phyloP scores from a whole-genome alignment of 30 jellyfish, hydroid and myxozoan genomes.

The Pelagia noctiluca region DNA sequence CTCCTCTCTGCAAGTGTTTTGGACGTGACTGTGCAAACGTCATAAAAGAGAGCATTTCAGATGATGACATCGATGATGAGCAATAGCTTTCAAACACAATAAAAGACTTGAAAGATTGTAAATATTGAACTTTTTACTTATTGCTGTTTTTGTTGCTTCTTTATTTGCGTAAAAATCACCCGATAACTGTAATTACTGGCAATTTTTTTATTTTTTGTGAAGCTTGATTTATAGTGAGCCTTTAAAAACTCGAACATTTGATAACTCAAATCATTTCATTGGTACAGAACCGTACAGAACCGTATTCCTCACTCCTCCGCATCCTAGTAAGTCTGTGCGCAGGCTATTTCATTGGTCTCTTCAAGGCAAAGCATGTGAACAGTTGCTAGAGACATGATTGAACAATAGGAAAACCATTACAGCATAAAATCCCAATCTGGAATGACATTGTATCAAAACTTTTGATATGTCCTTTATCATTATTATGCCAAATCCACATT shows the following conservation, averaged over 20 bases:
- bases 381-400: not conserved
- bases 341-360: constrained; percentile 2
- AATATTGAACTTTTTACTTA: too few species aligned
- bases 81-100: not conserved
- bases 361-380: constrained; percentile 3
- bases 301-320: too few species aligned
- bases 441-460: not conserved
- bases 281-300: too few species aligned
- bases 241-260: not conserved
- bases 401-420: not conserved
- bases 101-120: not conserved
- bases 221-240: not conserved
- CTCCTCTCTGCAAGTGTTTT: not conserved
- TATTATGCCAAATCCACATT: not conserved
- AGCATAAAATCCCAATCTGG: not conserved
- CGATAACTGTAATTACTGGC: not conserved
- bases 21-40: constrained; percentile 2
- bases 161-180: not conserved
- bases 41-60: constrained; percentile 1
- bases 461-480: not conserved
- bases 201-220: not conserved
- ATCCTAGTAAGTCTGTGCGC: too few species aligned
- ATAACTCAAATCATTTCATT: not conserved
- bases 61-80: constrained; percentile 1
- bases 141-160: not conserved